Evolutionary conservation across 2,888 invertebrate species (phyloP).

Genomic region (Antheraea yamamai): DNA sequence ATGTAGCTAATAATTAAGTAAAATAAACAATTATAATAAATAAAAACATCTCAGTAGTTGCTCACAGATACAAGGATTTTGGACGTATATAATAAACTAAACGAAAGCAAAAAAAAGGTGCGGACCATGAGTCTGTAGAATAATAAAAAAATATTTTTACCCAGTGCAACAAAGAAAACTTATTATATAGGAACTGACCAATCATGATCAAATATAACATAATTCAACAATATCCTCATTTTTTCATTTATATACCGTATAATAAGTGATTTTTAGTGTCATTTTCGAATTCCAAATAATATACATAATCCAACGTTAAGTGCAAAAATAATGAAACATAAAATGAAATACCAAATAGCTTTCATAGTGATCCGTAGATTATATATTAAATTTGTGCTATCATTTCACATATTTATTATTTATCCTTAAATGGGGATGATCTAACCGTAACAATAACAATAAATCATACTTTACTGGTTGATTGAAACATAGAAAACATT

Average conservation of each 20-base stretch:
- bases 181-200: not conserved
- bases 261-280: not conserved
- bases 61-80: too few species aligned
- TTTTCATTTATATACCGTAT: not conserved
- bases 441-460: slow-evolving; percentile 48
- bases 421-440: slow-evolving; percentile 22
- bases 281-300: not conserved
- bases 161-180: not conserved
- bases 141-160: not conserved
- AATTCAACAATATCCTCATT: not conserved
- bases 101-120: not conserved
- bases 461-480: slow-evolving; percentile 57
- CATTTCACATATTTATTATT: not conserved
- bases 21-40: too few species aligned
- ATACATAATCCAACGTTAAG: not conserved
- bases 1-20: too few species aligned
- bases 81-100: too few species aligned
- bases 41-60: too few species aligned
- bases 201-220: not conserved
- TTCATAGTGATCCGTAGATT: not conserved
- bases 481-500: slow-evolving; percentile 70
- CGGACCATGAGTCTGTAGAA: not conserved
- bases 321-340: not conserved
- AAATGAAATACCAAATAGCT: not conserved
- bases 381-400: not conserved